Evolutionary conservation across 1,140 invertebrate genomes (phyloP).

Genomic region (Drosophila mojavensis): DNA sequence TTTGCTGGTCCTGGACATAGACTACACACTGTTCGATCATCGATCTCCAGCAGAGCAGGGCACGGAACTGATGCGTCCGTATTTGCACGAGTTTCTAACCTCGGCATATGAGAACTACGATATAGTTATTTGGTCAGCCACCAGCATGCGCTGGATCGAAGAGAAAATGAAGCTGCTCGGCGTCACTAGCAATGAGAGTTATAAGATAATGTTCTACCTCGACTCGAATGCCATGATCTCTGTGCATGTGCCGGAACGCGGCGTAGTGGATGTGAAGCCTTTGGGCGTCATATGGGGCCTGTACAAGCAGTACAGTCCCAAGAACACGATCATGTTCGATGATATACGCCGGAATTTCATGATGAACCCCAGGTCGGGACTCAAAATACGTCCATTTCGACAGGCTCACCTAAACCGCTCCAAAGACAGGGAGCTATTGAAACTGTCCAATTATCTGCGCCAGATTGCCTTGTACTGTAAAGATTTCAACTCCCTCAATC

Average conservation of each 20-base stretch:
- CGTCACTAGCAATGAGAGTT: conserved; percentile 91
- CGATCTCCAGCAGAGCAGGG: conserved; percentile 95
- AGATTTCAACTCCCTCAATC: conserved; percentile 94
- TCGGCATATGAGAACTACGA: conserved; percentile 95
- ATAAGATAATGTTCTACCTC: conserved; percentile 96
- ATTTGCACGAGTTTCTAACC: conserved; percentile 96
- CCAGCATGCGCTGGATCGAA: conserved; percentile 99
- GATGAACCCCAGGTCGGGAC: conserved; percentile 98
- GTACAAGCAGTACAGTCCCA: conserved; percentile 92
- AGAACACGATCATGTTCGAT: conserved; percentile 99
- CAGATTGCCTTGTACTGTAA: conserved; percentile 92
- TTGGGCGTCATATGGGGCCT: conserved; percentile 98
- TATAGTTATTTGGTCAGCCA: conserved; percentile 97
- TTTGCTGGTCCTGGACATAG: conserved; percentile 97
- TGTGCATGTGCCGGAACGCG: conserved; percentile 88
- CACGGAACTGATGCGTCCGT: conserved; percentile 96
- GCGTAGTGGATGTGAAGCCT: conserved; percentile 93
- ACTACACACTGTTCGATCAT: conserved; percentile 98
- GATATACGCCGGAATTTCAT: conserved; percentile 98
- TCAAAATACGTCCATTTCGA: conserved; percentile 95
- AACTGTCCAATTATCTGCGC: conserved; percentile 93
- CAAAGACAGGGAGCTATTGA: conserved; percentile 93
- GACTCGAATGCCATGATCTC: conserved; percentile 98
- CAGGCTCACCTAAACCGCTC: conserved; percentile 95
- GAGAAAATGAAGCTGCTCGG: conserved; percentile 98